Conservation (phyloP, 37 sponge, comb jelly and placozoan genomes). For the Halichondria panicea region DNA sequence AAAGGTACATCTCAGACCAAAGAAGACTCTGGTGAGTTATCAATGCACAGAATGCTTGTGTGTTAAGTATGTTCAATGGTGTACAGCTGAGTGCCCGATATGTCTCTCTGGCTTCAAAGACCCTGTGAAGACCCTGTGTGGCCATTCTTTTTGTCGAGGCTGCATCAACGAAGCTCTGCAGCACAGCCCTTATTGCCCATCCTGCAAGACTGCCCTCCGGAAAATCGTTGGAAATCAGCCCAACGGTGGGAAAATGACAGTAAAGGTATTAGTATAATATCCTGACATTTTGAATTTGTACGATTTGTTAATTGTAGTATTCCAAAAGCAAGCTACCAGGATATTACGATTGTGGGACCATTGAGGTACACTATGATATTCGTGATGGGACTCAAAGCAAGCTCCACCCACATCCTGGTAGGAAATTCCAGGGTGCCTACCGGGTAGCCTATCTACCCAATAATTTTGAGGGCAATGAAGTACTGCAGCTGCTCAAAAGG, state of each 20-base stretch:
- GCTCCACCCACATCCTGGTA: constrained; percentile 78
- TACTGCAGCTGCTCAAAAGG: constrained; percentile 34
- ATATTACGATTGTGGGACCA: constrained; percentile 43
- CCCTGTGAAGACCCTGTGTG: constrained; percentile 13
- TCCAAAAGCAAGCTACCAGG: constrained; percentile 63
- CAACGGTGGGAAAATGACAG: constrained; percentile 35
- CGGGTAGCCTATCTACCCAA: constrained; percentile 73
- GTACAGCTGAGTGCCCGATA: too few species aligned
- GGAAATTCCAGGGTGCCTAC: constrained; percentile 36
- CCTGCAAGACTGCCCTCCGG: constrained; percentile 47
- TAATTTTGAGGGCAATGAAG: constrained; percentile 64
- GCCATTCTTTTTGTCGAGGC: constrained; percentile 12
- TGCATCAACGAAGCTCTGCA: constrained; percentile 9
- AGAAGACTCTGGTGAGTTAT: neutral
- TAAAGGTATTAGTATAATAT: neutral
- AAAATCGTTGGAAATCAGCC: constrained; percentile 63
- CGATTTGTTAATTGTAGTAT: too few species aligned
- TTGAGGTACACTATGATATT: constrained; percentile 58
- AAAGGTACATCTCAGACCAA: neutral
- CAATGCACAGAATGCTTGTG: too few species aligned
- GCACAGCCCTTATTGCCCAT: constrained; percentile 52
- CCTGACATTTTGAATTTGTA: too few species aligned
- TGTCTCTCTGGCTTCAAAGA: neutral
- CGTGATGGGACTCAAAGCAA: constrained; percentile 59
- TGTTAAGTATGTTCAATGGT: too few species aligned